Conservation (phyloP, 2,113 vertebrate genomes). For the Hylia prasina region DNA sequence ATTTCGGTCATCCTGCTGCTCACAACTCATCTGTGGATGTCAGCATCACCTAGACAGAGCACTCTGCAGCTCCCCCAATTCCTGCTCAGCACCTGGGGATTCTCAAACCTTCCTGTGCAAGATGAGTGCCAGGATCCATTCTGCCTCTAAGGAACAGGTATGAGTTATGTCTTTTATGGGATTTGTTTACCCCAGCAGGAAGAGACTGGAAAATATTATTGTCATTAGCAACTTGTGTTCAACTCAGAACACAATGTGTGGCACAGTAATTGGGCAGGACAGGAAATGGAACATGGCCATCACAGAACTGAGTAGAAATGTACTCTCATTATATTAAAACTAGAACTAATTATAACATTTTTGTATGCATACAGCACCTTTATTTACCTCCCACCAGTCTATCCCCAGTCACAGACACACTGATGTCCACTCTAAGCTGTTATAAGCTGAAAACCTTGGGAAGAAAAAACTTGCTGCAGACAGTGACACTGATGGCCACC, state of each 20-base stretch:
- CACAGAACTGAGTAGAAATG: background rate
- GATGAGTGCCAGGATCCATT: background rate
- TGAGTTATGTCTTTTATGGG: background rate
- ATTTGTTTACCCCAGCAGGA: background rate
- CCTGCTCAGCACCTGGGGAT: background rate
- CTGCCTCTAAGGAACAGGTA: background rate
- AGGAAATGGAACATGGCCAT: background rate
- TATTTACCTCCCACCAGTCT: background rate
- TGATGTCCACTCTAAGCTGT: background rate
- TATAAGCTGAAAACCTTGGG: background rate
- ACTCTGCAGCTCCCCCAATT: background rate
- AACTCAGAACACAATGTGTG: background rate
- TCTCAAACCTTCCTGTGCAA: background rate
- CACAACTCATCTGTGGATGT: background rate
- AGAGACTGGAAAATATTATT: background rate
- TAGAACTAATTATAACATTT: background rate
- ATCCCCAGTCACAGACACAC: background rate
- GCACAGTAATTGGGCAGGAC: background rate
- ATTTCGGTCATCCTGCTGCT: background rate
- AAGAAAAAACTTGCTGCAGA: background rate
- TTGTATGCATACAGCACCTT: background rate
- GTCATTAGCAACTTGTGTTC: background rate
- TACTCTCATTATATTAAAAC: background rate
- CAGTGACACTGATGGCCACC: background rate
- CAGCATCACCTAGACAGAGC: fast-evolving